Base-by-base conservation (phyloP, 2,888 invertebrate species). In the Patella depressa region DNA sequence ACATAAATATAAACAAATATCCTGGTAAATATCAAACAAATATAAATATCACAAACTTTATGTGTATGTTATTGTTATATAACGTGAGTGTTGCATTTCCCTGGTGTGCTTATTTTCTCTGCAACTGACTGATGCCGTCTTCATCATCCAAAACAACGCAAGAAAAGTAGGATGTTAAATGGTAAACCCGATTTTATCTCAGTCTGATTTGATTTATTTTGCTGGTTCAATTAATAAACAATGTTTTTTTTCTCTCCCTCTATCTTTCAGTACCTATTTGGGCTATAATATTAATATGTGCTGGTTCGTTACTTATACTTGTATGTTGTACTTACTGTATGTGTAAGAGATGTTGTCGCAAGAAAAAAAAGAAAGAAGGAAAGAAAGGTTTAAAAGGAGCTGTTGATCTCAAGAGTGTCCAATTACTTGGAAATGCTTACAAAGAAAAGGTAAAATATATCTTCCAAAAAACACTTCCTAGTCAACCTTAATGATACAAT, bases 401-500 rank as follows among this genome's bases (percentile, higher is more conserved):
- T 53, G 98, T 98, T 88, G 98, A 98, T 93, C 94, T 98, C 91
- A 98, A 98, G 93, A 97, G 97, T 92, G 98, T 98, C 90, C 98
- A 98, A 92, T 94, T 98, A 78, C 94, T 99, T 86, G 98, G 98
- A 89, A 97, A 97, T 88, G 96, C 98, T 81, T 97, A 97, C 94
- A 98, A 98, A 93, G 98, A 98, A 93, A 98, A 98, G 96, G 98
- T 97, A 94, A 73, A 83, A 71, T 11, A 71, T 45, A 45, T 45
- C 7, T 45, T 7, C 45, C 45, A 9, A 9, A 45, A 34, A 45
- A 7, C 45, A 7, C 45, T 45, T 45, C 9, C 45, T 45, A 45
- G 7, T 45, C 45, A 34, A 34, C 4, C 34, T 34, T 34, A 4
- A 4, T 45, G 34, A 34, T 34, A 34, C 34, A 34, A 34, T 45